phyloP scores from a whole-genome alignment of 2,888 invertebrate genomes.

The Bursaphelenchus okinawaensis region DNA sequence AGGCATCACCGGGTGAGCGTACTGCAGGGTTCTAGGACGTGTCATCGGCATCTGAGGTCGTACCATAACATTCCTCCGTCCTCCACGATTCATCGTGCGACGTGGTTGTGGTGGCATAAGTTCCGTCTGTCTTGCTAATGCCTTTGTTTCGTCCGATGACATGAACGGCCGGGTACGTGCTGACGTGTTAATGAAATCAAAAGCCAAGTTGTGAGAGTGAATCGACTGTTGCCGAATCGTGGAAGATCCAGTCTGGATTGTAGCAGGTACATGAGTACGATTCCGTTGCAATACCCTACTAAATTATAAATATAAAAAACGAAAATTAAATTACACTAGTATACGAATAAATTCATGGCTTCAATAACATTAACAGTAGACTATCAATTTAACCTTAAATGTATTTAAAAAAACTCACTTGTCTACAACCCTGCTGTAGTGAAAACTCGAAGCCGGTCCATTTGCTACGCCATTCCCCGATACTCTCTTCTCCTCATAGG shows the following conservation, averaged over 20 bases:
- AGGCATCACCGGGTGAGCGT: neutral
- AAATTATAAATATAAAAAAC: too few relatives aligned
- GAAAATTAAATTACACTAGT: too few relatives aligned
- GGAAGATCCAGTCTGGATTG: neutral
- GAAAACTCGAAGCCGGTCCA: neutral
- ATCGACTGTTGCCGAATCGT: neutral
- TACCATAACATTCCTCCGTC: neutral
- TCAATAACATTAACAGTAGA: too few relatives aligned
- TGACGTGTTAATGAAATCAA: neutral
- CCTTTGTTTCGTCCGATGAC: neutral
- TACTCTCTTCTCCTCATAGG: neutral
- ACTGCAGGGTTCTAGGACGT: neutral
- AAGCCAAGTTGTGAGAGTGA: neutral
- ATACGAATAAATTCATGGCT: too few relatives aligned
- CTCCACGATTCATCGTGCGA: neutral
- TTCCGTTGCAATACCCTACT: neutral
- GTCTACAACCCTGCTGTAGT: neutral
- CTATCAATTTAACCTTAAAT: too few relatives aligned
- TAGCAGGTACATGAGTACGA: neutral
- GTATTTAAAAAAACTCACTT: too few relatives aligned
- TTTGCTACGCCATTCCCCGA: neutral
- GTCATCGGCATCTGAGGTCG: neutral
- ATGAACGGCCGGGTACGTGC: neutral
- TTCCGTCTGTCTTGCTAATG: neutral
- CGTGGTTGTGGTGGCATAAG: neutral